Conservation (phyloP, 1,140 invertebrate genomes). For the Apis laboriosa region DNA sequence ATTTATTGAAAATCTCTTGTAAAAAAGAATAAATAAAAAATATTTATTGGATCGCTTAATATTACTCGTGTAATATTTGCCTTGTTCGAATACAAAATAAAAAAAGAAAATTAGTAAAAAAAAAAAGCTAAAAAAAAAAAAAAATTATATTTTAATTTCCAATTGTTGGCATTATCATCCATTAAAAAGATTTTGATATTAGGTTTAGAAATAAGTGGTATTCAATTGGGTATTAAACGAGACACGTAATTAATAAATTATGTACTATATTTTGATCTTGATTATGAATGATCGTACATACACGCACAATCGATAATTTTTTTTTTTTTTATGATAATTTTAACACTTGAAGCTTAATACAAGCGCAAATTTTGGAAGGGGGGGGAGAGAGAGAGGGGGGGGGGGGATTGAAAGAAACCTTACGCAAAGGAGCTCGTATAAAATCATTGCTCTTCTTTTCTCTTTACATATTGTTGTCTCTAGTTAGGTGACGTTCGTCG, state of each 20-base stretch:
- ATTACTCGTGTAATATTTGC: not conserved
- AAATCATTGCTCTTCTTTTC: constrained; percentile 60
- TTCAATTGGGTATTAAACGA: constrained; percentile 18
- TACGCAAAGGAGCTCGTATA: constrained; percentile 53
- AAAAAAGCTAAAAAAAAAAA: not conserved
- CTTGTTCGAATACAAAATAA: not conserved
- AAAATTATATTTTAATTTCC: not conserved
- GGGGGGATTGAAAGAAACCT: constrained; percentile 56
- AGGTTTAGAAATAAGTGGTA: not conserved
- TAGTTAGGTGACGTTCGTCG: constrained; percentile 48
- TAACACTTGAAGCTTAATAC: constrained; percentile 66
- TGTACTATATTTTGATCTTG: constrained; percentile 68
- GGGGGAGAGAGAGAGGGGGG: not conserved
- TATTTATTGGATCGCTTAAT: not conserved
- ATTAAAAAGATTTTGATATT: not conserved
- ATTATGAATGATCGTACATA: constrained; percentile 62
- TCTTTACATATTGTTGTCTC: constrained; percentile 59
- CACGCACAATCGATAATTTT: constrained; percentile 54
- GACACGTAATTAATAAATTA: constrained; percentile 70
- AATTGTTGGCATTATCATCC: not conserved
- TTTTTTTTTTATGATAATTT: constrained; percentile 44
- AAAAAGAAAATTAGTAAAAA: constrained; percentile 12
- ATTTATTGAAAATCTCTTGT: not conserved
- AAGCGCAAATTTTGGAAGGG: constrained; percentile 56
- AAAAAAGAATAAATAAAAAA: constrained; percentile 24